phyloP scores from a whole-genome alignment of 2,113 vertebrate species.

The Sturnira hondurensis region DNA sequence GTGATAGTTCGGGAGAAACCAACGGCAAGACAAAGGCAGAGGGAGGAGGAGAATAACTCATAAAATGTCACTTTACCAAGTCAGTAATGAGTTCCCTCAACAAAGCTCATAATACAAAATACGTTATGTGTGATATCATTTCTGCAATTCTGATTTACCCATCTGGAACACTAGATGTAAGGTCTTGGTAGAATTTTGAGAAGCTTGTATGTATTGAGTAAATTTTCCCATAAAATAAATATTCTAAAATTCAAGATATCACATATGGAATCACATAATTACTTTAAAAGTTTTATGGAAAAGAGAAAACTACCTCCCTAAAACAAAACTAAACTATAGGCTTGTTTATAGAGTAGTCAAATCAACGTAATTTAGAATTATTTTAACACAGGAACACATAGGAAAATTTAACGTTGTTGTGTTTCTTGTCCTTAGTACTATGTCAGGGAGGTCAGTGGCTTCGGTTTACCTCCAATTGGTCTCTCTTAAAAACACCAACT shows the following conservation, averaged over 20 bases:
- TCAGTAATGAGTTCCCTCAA: neutral
- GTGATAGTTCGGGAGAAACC: neutral
- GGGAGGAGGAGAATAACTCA: neutral
- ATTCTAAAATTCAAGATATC: constrained; percentile 26
- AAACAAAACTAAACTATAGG: neutral
- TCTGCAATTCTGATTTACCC: neutral
- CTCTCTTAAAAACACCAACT: constrained; percentile 59
- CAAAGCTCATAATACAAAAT: neutral
- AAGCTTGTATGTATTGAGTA: neutral
- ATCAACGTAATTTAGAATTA: constrained; percentile 9
- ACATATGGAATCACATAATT: neutral
- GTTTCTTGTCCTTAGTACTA: constrained; percentile 8
- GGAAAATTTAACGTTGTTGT: neutral
- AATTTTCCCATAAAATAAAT: neutral
- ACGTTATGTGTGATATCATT: neutral
- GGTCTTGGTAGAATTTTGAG: neutral
- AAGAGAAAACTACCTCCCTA: neutral
- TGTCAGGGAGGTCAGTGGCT: constrained; percentile 50
- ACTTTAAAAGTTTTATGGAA: constrained; percentile 24
- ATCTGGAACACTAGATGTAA: neutral
- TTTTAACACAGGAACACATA: neutral
- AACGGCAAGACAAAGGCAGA: neutral
- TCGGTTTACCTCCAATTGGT: constrained; percentile 57
- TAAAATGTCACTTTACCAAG: neutral
- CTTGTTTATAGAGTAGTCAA: neutral